Base-by-base conservation (phyloP, 23 tunicate genomes). In the Ciona savignyi region DNA sequence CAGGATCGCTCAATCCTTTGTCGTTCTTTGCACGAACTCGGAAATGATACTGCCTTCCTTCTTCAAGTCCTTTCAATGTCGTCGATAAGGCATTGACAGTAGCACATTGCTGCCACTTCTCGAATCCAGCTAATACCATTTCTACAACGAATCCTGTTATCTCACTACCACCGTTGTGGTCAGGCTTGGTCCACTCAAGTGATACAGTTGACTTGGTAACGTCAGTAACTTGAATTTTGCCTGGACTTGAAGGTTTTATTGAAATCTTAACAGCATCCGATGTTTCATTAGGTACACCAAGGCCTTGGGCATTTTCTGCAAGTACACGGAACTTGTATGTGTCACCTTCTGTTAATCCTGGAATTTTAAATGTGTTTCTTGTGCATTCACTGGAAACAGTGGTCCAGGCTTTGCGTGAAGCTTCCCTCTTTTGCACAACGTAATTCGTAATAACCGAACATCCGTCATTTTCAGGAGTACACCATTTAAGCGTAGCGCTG, bases 81-180 rank as follows among this genome's bases (percentile, higher is more conserved):
- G 89, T 60, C 4, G 90, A 72, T 30, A 79, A 28, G 4, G 75
- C 71, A 48, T 79, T 84, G 9, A 78, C 78, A 32, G 81, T 49
- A 62, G 82, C 80, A 35, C 87, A 81, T 34, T 81, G 77, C 69
- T 82, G 93, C 98, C 98, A 93, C 77, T 85, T 71, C n/a, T 86
- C 98, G 33, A 73, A 68, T 34, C 79, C 93, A 25, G 89, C 26
- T 32, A 66, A 49, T 23, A 80, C 77, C 81, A 82, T 78, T 30
- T 93, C 98, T 4, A 93, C 70, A 4, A 74, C 76, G 73, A 86
- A 93, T 33, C 81, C 82, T 27, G 97, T 90, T 25, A 93, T 78
- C 9, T 79, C 86, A 68, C 93, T 93, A 11, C 98, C 98, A 0
- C 98, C 98, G 65, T 93, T 78, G 63, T 93, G 84, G 35, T 78